These are phyloP conservation scores for Pristiophorus japonicus DNA, from an alignment of 2,113 vertebrate genomes.

Conservation along the genomic window DNA sequence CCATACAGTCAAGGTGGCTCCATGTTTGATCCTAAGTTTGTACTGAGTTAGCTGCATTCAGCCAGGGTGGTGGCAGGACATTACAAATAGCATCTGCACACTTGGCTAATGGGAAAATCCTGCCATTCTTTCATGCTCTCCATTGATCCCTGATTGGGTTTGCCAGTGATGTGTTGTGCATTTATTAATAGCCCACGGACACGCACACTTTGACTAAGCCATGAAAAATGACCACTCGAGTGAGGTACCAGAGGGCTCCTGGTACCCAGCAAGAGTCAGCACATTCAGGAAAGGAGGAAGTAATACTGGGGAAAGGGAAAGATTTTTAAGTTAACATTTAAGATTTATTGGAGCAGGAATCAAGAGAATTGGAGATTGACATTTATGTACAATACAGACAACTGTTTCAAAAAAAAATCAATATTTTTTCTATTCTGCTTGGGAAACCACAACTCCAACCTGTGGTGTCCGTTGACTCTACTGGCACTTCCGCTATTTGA, in stretches of 20 bases:
- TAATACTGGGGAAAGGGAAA: background rate
- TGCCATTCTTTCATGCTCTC: background rate
- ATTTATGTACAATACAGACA: background rate
- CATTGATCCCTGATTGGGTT: background rate
- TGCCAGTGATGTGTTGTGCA: background rate
- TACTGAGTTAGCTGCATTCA: background rate
- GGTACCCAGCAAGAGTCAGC: background rate
- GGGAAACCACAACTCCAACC: too few species aligned
- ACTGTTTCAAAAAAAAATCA: background rate
- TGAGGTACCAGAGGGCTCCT: background rate
- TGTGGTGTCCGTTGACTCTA: too few species aligned
- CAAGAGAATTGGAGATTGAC: background rate
- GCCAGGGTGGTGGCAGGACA: background rate
- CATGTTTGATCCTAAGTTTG: too few species aligned
- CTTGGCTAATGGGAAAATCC: background rate
- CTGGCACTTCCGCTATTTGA: too few species aligned
- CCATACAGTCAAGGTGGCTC: background rate
- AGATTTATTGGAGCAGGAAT: background rate
- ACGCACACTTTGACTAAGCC: background rate
- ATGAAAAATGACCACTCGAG: background rate
- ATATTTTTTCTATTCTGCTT: background rate
- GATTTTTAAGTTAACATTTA: background rate
- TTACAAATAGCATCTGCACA: background rate
- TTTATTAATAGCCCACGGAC: background rate
- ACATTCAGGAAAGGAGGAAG: background rate